A percentile compares a stretch with the other conserved stretches of the same genome.
Conservation (phyloP, 2,113 vertebrate species). For the Notarius lentiginosus region DNA sequence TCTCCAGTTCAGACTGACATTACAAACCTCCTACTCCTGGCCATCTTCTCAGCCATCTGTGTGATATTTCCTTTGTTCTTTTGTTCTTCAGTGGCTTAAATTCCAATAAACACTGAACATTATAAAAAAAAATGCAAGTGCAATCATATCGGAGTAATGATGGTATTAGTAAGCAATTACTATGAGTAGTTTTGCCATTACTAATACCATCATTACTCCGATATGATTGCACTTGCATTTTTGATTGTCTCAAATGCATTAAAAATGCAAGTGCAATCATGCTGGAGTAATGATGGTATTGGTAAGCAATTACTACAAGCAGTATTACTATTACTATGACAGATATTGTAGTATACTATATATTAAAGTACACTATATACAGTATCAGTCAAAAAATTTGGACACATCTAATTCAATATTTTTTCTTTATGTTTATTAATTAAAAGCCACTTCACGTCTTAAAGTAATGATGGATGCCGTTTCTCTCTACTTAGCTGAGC, state of each 20-base stretch:
- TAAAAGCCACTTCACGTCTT: too few species aligned
- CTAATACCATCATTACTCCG: neutral
- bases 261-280: neutral
- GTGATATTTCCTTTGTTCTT: constrained; percentile 6
- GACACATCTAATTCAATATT: too few species aligned
- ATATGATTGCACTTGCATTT: neutral
- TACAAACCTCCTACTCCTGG: constrained; percentile 12
- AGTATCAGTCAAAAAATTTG: too few species aligned
- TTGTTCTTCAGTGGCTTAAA: neutral
- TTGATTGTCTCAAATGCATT: too few species aligned
- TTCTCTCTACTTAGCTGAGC: too few species aligned
- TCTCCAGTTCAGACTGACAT: constrained; percentile 5
- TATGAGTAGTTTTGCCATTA: neutral
- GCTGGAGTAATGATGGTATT: neutral
- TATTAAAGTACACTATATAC: too few species aligned
- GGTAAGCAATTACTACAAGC: neutral
- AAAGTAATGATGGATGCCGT: too few species aligned
- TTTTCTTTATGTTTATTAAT: too few species aligned
- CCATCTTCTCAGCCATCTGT: constrained; percentile 6
- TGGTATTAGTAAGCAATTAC: neutral
- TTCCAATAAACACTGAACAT: neutral
- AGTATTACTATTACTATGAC: neutral
- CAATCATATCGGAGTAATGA: neutral
- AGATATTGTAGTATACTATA: too few species aligned
- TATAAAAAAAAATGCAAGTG: neutral